Evolutionary conservation across 2,888 invertebrate genomes (phyloP), one percentile per base, ranked within the genome.

Genomic region (Drosophila longiperda): DNA sequence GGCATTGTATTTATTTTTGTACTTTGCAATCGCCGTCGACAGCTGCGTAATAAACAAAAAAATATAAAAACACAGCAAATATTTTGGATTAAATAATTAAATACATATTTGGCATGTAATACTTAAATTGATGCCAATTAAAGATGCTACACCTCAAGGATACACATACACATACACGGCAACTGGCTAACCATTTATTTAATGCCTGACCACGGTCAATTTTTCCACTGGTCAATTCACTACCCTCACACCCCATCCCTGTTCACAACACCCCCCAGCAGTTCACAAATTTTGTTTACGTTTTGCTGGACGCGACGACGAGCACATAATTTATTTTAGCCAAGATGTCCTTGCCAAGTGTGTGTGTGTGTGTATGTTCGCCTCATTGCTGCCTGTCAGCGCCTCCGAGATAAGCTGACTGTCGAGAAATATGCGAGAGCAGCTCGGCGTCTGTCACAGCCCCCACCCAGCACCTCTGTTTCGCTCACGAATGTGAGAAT

Each of bases 351-450:
- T 85, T 83, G 81, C n/a, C 26, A 11, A 34, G 45, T 55, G 12
- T 54, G 53, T 48, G 63, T 57, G 54, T 58, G 55, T 55, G 53
- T 55, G 71, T 49, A 52, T 58, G 72, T 53, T 60, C 54, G 75
- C 75, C 84, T 75, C 79, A 73, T 84, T 82, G 83, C 86, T 74
- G 86, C 59, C 88, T 87, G 88, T 87, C 87, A 87, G 86, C 87
- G 88, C 83, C 84, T 84, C 59, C 23, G 67, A 84, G 88, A 87
- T 87, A 87, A 87, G 86, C 86, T 88, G 85, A 90, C 85, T 89
- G 86, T 66, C 70, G 73, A 88, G 83, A 86, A 86, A 88, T 86
- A 86, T 90, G 86, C 72, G 80, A 76, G 77, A 72, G 69, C 59
- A 69, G 42, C 65, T 58, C 68, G 66, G 66, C 66, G 66, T 61